Base-by-base conservation (phyloP, 1,140 invertebrate genomes). In the Adoxophyes honmai region DNA sequence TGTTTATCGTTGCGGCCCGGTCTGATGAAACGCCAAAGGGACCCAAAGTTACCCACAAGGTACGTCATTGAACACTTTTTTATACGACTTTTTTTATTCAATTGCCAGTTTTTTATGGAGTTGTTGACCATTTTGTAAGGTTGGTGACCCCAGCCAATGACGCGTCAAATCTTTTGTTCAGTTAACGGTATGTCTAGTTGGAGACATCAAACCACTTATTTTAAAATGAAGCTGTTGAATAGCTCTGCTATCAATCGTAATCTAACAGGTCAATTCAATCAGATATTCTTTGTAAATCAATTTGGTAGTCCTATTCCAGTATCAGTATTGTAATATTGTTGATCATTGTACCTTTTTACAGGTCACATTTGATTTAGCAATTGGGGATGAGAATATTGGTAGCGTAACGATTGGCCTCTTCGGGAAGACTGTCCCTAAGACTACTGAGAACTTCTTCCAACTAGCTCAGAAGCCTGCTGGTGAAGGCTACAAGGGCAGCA, bases 361-460 rank as follows among this genome's bases (percentile, higher is more conserved):
- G 97, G 98, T 99, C 34, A 97, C 91, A 90, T 99, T 99, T 90
- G 95, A 98, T 68, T 96, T 99, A 8, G 92, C 90, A 67, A 95
- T 99, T 76, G 98, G 97, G 9, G 95, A 92, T 39, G 91, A 96
- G 71, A 59, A 89, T 13, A 89, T 90, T 33, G 98, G 97, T 44
- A 90, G 93, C 44, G 92, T 99, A 71, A 96, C 94, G 58, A 98
- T 99, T 84, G 98, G 98, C 34, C 90, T 99, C 0, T 96, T 95
- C 81, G 98, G 98, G 15, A 97, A 97, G 81, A 98, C 97, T 52
- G 98, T 99, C 0, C 98, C 98, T 9, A 98, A 96, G 88, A 99
- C 98, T 4, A 96, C 92, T 0, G 89, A 94, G 63, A 99, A 99
- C 88, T 99, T 99, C 83, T 90, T 92, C 61, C 92, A 97, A 86